A percentile compares a stretch with the other conserved stretches of the same genome.
Evolutionary conservation across 1,140 invertebrate species (phyloP).

Genomic region (Eurytemora carolleeae): DNA sequence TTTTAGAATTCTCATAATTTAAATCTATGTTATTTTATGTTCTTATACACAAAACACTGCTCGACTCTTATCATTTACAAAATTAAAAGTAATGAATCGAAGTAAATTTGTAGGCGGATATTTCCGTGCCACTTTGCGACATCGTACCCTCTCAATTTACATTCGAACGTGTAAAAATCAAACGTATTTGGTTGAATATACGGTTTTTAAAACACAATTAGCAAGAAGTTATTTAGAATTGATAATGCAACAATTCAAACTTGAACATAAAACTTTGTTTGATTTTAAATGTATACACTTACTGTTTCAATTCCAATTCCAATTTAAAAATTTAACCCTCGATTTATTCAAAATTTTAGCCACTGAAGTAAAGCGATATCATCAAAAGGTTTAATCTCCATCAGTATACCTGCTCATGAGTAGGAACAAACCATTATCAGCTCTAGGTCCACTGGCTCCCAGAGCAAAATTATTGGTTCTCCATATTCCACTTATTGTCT

Average conservation of each 20-base stretch:
- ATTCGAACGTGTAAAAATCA: no score
- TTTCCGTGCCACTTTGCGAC: no score
- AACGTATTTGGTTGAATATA: no score
- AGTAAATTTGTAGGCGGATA: no score
- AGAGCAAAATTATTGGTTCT: constrained; percentile 14
- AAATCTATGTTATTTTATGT: neutral
- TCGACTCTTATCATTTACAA: no score
- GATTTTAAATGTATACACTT: neutral
- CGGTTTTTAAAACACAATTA: no score
- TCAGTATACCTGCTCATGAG: neutral
- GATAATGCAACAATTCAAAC: neutral
- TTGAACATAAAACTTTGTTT: neutral
- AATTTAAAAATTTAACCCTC: no score
- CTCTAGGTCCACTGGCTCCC: neutral
- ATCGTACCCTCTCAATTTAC: no score
- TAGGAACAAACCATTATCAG: constrained; percentile 2
- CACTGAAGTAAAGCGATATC: neutral
- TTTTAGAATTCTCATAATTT: neutral
- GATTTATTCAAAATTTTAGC: neutral
- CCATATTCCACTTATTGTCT: constrained; percentile 11
- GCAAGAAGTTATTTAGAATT: neutral
- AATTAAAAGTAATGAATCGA: no score
- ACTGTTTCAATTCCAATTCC: no score
- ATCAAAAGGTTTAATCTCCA: neutral
- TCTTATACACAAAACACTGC: neutral